Conservation (phyloP, 2,888 invertebrate species). For the Myathropa florea region DNA sequence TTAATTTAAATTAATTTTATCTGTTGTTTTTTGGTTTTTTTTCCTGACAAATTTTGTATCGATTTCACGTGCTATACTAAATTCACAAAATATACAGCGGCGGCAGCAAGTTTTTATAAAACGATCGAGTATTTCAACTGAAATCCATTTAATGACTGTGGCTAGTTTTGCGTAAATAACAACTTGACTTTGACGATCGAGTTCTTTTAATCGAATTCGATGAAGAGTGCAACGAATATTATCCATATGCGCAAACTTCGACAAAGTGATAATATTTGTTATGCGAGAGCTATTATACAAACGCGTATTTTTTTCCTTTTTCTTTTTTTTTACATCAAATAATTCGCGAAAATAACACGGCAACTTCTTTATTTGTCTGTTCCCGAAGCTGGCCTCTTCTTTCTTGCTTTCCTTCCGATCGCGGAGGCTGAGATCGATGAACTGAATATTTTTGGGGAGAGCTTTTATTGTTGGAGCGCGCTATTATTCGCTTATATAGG, state of each 20-base stretch:
- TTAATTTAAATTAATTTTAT: neutral
- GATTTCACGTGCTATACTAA: slow-evolving; percentile 34
- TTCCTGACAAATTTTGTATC: slow-evolving; percentile 40
- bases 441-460: slow-evolving; percentile 75
- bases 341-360: slow-evolving; percentile 2
- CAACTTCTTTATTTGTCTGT: neutral
- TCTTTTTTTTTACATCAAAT: slow-evolving; percentile 3
- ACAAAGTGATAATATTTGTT: slow-evolving; percentile 28
- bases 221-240: slow-evolving; percentile 32
- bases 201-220: slow-evolving; percentile 58
- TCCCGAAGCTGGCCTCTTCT: slow-evolving; percentile 17
- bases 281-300: neutral
- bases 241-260: slow-evolving; percentile 58
- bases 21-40: neutral
- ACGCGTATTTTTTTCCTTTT: neutral
- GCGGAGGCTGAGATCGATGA: slow-evolving; percentile 80
- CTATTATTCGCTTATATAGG: slow-evolving; percentile 11
- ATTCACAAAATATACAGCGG: neutral
- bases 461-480: slow-evolving; percentile 57
- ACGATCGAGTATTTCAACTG: slow-evolving; percentile 10
- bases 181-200: slow-evolving; percentile 32
- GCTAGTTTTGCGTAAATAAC: slow-evolving; percentile 46
- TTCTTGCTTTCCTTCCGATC: slow-evolving; percentile 74
- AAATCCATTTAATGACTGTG: slow-evolving; percentile 25
- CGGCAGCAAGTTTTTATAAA: neutral